Evolutionary conservation across 2,888 invertebrate species (phyloP).

Genomic region (Orthosia cruda): DNA sequence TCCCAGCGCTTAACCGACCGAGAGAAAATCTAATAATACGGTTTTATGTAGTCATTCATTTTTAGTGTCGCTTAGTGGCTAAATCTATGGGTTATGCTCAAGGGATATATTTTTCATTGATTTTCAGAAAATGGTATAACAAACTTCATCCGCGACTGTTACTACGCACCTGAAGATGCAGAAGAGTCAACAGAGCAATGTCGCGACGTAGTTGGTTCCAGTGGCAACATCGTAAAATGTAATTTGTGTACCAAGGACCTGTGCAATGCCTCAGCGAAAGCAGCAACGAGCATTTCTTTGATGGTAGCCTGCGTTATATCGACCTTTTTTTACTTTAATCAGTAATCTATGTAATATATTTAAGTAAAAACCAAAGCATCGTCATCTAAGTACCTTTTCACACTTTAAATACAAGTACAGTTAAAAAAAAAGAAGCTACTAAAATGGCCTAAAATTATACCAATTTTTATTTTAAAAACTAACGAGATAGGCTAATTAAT

Average conservation of each 20-base stretch:
- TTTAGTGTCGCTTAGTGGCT: too few species aligned
- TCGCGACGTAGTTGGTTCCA: conserved; percentile 66
- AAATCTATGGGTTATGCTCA: too few species aligned
- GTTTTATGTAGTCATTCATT: too few species aligned
- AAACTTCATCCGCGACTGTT: conserved; percentile 78
- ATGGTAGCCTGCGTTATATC: conserved; percentile 38
- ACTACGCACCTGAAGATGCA: conserved; percentile 65
- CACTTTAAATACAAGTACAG: not conserved
- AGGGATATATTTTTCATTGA: not conserved
- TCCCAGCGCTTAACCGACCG: too few species aligned
- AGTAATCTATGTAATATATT: not conserved
- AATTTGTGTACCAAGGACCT: conserved; percentile 75
- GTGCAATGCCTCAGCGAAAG: conserved; percentile 78
- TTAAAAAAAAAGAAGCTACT: not conserved
- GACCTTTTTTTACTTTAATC: conserved; percentile 6
- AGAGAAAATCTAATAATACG: too few species aligned
- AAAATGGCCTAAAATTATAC: not conserved
- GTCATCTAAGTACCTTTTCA: not conserved
- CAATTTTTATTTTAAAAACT: not conserved
- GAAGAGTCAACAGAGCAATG: conserved; percentile 70
- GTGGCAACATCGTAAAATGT: conserved; percentile 70
- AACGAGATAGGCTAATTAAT: not conserved
- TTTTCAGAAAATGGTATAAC: conserved; percentile 77
- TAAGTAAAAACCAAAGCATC: not conserved
- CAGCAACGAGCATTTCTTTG: conserved; percentile 60